A percentile compares a stretch with the other conserved stretches of the same genome.
Conservation (phyloP, 1,140 invertebrate species). For the Cherax quadricarinatus region DNA sequence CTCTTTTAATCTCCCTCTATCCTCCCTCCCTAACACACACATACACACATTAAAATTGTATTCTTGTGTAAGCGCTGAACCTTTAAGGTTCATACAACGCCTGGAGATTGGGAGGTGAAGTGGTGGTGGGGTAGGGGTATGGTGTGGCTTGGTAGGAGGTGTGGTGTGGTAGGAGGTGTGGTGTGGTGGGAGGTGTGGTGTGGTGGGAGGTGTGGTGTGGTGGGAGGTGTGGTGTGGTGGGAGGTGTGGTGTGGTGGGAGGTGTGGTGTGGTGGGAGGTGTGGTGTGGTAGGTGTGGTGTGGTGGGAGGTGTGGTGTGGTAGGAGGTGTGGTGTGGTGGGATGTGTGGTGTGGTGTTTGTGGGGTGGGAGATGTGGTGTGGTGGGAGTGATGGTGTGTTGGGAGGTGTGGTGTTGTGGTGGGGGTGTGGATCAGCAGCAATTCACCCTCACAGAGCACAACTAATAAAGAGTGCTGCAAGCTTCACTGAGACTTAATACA, state of each 20-base stretch:
- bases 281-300: not conserved
- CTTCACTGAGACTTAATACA: no score
- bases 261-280: not conserved
- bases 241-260: not conserved
- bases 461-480: no score
- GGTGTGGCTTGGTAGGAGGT: not conserved
- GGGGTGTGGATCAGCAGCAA: no score
- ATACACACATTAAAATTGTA: no score
- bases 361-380: not conserved
- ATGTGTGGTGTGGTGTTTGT: not conserved
- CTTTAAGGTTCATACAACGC: not conserved
- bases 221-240: no score
- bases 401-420: no score
- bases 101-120: not conserved
- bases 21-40: not conserved
- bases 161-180: not conserved
- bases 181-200: not conserved
- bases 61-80: no score
- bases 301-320: no score
- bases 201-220: not conserved
- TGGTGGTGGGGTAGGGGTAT: not conserved
- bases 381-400: not conserved
- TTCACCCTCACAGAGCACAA: no score
- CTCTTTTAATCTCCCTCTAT: not conserved
- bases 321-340: not conserved